Percentiles rank a stretch among this genome's conserved stretches.
These are phyloP conservation scores for Triplophysa tibetana DNA, from an alignment of 2,113 vertebrate genomes.

Conservation along the genomic window DNA sequence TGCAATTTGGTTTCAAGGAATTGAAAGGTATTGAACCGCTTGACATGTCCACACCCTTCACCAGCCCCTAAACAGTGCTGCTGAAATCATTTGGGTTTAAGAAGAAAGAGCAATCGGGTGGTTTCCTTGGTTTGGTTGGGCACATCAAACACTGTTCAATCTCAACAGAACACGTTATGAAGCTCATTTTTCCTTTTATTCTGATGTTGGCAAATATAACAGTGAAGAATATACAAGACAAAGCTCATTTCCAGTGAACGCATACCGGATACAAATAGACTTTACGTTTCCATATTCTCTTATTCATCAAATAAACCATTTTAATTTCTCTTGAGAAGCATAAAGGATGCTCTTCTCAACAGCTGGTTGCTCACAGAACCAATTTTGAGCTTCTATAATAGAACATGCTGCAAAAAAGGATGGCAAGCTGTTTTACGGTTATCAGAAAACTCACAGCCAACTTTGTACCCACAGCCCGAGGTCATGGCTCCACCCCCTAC, in stretches of 20 bases:
- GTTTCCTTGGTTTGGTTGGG: constrained; percentile 42
- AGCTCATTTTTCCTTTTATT: neutral
- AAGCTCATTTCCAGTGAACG: neutral
- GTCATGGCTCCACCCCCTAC: neutral
- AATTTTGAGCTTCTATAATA: neutral
- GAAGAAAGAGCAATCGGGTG: constrained; percentile 49
- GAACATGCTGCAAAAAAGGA: neutral
- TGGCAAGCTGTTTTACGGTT: neutral
- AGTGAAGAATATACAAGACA: too few species aligned
- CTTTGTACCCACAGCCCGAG: constrained; percentile 5
- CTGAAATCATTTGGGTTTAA: constrained; percentile 54
- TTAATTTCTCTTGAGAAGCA: neutral
- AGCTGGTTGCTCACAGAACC: neutral
- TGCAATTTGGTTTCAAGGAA: constrained; percentile 38
- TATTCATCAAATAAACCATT: neutral
- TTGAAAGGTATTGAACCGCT: constrained; percentile 59
- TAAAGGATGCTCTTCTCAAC: neutral
- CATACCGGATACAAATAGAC: neutral
- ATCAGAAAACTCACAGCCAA: neutral
- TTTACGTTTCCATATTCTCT: neutral
- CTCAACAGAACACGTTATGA: too few species aligned
- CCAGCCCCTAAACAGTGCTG: constrained; percentile 44
- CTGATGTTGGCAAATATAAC: neutral
- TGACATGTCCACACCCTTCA: constrained; percentile 46
- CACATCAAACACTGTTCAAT: neutral